Conservation (phyloP, 2,888 invertebrate genomes). For the Agriotes lineatus region DNA sequence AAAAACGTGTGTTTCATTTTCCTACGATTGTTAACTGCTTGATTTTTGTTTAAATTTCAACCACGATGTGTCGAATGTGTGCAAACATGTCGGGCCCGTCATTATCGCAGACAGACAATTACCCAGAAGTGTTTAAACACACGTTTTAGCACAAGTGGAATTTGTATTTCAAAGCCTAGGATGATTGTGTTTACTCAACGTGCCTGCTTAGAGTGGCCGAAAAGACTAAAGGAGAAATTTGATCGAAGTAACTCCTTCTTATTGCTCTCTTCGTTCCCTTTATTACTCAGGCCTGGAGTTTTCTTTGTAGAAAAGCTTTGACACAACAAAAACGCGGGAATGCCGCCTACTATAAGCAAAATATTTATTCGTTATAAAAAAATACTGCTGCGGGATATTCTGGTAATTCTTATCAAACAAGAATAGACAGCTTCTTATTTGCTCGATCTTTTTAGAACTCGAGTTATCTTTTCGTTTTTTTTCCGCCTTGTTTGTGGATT, state of each 20-base stretch:
- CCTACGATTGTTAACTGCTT: too few relatives aligned
- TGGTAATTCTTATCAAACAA: too few relatives aligned
- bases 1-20: too few relatives aligned
- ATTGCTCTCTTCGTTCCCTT: not conserved
- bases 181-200: not conserved
- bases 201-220: not conserved
- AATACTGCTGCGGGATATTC: too few relatives aligned
- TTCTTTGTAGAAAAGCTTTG: not conserved
- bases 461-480: too few relatives aligned
- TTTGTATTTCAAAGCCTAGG: constrained; percentile 5
- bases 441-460: too few relatives aligned
- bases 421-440: too few relatives aligned
- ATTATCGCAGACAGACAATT: constrained; percentile 5
- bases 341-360: too few relatives aligned
- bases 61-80: not conserved
- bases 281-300: not conserved
- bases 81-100: not conserved
- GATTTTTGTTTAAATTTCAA: not conserved
- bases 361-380: too few relatives aligned
- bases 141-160: constrained; percentile 13
- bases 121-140: constrained; percentile 12
- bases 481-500: too few relatives aligned
- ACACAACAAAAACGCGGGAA: too few relatives aligned
- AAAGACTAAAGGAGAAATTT: not conserved
- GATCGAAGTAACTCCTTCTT: not conserved